These are phyloP conservation scores for Theonella swinhoei DNA, from an alignment of 37 sponge, comb jelly and placozoan genomes.

Conservation along the genomic window DNA sequence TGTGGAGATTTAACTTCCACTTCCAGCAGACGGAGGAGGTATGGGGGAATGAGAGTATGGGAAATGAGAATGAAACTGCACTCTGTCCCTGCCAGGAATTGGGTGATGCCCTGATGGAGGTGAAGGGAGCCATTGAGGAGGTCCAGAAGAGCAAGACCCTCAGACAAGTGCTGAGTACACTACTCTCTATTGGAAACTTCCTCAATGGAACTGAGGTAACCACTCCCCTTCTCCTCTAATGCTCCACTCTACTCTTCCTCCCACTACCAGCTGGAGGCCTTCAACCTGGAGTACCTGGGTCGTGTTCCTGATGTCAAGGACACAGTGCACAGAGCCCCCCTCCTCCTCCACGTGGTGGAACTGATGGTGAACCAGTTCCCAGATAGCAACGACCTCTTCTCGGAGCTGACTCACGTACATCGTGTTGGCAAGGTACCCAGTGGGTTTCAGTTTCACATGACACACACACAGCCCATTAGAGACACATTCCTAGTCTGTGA, in stretches of 20 bases:
- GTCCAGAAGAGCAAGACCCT: conserved; percentile 68
- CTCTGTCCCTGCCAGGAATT: conserved; percentile 53
- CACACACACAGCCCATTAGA: no score
- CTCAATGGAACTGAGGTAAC: conserved; percentile 78
- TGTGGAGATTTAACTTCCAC: conserved; percentile 86
- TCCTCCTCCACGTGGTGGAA: conserved; percentile 85
- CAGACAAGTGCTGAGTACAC: conserved; percentile 60
- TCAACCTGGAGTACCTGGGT: conserved; percentile 80
- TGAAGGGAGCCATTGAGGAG: conserved; percentile 79
- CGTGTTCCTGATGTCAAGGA: conserved; percentile 90
- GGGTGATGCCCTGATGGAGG: conserved; percentile 92
- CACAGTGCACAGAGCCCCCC: conserved; percentile 84
- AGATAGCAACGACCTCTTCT: conserved; percentile 80
- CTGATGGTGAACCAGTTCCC: conserved; percentile 85
- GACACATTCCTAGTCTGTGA: no score
- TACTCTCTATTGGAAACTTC: conserved; percentile 90
- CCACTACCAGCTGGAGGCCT: conserved; percentile 71
- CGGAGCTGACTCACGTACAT: conserved; percentile 73
- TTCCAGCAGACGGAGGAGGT: conserved; percentile 86
- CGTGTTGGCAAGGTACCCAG: conserved; percentile 83
- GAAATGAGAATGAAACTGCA: neutral
- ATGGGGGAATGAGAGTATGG: neutral
- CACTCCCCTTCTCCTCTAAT: neutral
- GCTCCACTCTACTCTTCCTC: neutral
- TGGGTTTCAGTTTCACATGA: neutral